A percentile compares a stretch with the other conserved stretches of the same genome.
Conservation (phyloP, 2,113 vertebrate genomes). For the Actenoides lindsayi region DNA sequence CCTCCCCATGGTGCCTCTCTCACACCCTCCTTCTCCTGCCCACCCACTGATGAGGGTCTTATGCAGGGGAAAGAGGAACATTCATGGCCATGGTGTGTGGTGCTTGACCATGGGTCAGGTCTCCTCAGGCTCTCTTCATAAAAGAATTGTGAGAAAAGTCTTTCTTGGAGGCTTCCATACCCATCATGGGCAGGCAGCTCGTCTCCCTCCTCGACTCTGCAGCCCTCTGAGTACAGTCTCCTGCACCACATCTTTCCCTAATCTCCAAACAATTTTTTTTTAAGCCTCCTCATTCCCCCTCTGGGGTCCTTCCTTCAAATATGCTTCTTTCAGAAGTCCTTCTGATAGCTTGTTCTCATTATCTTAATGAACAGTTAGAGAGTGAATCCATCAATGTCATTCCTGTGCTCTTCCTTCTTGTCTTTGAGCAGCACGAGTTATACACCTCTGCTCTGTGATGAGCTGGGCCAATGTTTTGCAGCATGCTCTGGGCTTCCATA, state of each 20-base stretch:
- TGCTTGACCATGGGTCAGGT: accelerated
- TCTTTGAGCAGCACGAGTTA: neutral
- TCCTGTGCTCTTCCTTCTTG: neutral
- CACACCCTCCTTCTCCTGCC: neutral
- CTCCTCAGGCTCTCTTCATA: neutral
- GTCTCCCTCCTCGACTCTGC: neutral
- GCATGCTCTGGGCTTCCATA: neutral
- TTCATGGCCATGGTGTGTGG: neutral
- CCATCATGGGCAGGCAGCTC: accelerated
- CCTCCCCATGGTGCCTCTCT: accelerated
- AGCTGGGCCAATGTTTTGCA: neutral
- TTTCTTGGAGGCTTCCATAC: neutral
- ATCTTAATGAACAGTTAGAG: constrained; percentile 22
- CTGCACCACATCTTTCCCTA: neutral
- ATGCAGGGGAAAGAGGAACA: accelerated
- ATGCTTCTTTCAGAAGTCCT: neutral
- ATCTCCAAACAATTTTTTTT: neutral
- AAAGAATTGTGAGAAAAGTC: neutral
- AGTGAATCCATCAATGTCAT: neutral
- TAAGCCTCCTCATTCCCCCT: neutral
- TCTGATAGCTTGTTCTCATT: constrained; percentile 21
- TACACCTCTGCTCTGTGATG: neutral
- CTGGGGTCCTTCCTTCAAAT: neutral
- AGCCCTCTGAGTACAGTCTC: neutral
- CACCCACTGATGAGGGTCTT: accelerated